Evolutionary conservation across 1,140 invertebrate genomes (phyloP).

Genomic region (Phenacoccus solenopsis): DNA sequence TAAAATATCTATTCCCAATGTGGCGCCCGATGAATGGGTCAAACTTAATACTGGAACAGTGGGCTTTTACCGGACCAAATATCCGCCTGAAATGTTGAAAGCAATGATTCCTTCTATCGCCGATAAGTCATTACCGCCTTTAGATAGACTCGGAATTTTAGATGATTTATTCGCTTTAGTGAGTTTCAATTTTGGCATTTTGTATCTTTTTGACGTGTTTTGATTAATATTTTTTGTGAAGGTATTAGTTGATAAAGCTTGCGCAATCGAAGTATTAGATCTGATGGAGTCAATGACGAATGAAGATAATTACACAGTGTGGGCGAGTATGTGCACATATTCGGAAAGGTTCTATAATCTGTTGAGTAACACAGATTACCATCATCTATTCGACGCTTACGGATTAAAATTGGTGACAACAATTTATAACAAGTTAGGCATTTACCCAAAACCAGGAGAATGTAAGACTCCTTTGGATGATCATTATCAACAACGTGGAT

Average conservation of each 20-base stretch:
- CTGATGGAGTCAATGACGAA: slow-evolving; percentile 62
- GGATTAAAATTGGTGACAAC: slow-evolving; percentile 52
- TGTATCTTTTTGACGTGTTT: not conserved
- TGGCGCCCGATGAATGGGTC: slow-evolving; percentile 64
- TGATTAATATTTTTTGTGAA: not conserved
- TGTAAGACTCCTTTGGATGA: slow-evolving; percentile 32
- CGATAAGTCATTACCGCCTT: slow-evolving; percentile 61
- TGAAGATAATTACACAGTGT: slow-evolving; percentile 84
- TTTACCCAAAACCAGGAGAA: slow-evolving; percentile 58
- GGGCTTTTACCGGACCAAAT: slow-evolving; percentile 77
- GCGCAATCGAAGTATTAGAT: slow-evolving; percentile 61
- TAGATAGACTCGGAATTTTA: slow-evolving; percentile 80
- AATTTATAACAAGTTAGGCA: slow-evolving; percentile 59
- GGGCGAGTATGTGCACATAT: slow-evolving; percentile 72
- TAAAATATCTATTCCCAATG: slow-evolving; percentile 45
- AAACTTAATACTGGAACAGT: slow-evolving; percentile 75
- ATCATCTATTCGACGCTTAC: slow-evolving; percentile 58
- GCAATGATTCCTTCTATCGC: slow-evolving; percentile 66
- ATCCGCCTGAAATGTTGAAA: slow-evolving; percentile 63
- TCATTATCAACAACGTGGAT: too few species aligned
- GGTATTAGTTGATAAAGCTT: slow-evolving; percentile 64
- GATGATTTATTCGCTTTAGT: slow-evolving; percentile 84
- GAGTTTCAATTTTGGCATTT: not conserved
- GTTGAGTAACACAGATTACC: slow-evolving; percentile 61
- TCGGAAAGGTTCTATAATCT: slow-evolving; percentile 62